Base-by-base conservation (phyloP, 2,113 vertebrate species). In the Nyctibius bracteatus region DNA sequence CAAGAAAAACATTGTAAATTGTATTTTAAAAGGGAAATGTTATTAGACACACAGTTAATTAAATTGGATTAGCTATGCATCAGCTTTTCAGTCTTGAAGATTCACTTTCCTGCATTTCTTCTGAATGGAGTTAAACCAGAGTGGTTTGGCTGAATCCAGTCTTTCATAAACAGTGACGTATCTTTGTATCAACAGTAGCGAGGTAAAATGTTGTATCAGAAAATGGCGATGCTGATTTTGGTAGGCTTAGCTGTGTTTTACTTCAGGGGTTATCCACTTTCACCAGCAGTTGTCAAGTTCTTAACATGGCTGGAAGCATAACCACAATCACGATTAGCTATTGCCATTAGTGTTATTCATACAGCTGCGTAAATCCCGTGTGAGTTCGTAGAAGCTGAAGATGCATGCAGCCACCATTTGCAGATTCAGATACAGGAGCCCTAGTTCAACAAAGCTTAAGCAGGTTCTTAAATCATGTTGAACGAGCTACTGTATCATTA, bases 41-140 rank as follows among this genome's bases (percentile, higher is more conserved):
- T 94, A 58, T 74, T 92, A 90, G 87, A 75, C 43, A 46, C 44
- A 61, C 16, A 58, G 18, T 94, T 86, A 91, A 90, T 96, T 90
- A 63, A 82, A 92, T 73, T 72, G 49, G 57, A 67, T 96, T 94
- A 95, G 62, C 43, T 80, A 17, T 46, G 54, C 43, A n/a, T 83
- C 57, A 59, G 41, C 52, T 92, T 31, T 78, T 96, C 63, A 68
- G 33, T 84, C 21, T 39, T 63, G 47, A 55, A 74, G 77, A 78
- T 81, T 70, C 41, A 10, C 67, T 92, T 54, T 59, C 35, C 47
- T 86, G 3, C 39, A 12, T 71, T 25, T 43, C 43, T 82, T 46
- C 33, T 94, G 61, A 46, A 15, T n/a, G 78, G 59, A 68, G 55
- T 37, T 35, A 92, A 95, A 54, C 41, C 47, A 33, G 52, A 25